These are phyloP conservation scores for Meghimatium bilineatum DNA, from an alignment of 2,888 invertebrate species.

Conservation along the genomic window DNA sequence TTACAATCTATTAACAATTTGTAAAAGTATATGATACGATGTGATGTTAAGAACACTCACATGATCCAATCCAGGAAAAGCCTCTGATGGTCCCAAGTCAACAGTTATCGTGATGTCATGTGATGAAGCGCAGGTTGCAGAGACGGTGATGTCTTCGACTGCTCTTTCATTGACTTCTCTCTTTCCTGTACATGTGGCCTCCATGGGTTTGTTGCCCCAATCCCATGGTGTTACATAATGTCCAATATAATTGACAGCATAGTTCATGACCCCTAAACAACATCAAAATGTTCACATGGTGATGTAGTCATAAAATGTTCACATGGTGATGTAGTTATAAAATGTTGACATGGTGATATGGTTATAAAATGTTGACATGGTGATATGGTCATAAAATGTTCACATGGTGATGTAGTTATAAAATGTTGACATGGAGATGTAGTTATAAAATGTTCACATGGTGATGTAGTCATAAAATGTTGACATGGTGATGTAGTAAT, in stretches of 20 bases:
- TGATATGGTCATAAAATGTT: too few relatives aligned
- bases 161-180: conserved; percentile 36
- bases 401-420: too few relatives aligned
- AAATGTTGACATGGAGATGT: too few relatives aligned
- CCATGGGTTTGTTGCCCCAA: conserved; percentile 61
- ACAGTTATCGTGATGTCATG: conserved; percentile 54
- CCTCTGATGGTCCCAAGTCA: conserved; percentile 54
- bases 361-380: too few relatives aligned
- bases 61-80: conserved; percentile 52
- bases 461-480: too few relatives aligned
- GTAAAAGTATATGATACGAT: too few relatives aligned
- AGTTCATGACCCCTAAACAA: conserved; percentile 58
- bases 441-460: too few relatives aligned
- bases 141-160: conserved; percentile 44
- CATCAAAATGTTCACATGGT: too few relatives aligned
- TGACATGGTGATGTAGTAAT: too few relatives aligned
- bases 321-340: too few relatives aligned
- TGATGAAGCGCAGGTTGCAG: conserved; percentile 54
- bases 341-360: too few relatives aligned
- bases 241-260: conserved; percentile 67
- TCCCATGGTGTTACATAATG: conserved; percentile 61
- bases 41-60: conserved; percentile 48
- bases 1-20: too few relatives aligned
- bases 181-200: conserved; percentile 55
- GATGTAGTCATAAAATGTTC: background rate